Conservation (phyloP, 2,888 invertebrate species). For the Orthosia gothica region DNA sequence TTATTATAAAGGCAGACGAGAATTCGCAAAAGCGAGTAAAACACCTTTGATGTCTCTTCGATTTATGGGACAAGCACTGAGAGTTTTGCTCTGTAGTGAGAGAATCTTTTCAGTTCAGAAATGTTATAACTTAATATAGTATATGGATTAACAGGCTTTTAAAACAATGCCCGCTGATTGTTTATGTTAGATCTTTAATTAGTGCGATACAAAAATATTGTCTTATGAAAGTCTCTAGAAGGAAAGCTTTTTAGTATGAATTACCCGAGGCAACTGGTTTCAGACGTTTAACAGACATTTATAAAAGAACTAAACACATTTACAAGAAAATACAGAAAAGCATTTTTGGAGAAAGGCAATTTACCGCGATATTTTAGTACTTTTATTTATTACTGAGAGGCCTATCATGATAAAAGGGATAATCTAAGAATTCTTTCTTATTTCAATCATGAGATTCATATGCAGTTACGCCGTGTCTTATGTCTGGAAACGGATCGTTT, state of each 20-base stretch:
- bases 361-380: not conserved
- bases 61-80: slow-evolving; percentile 48
- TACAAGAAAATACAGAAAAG: not conserved
- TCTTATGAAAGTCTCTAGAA: not conserved
- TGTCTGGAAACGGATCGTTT: slow-evolving; percentile 31
- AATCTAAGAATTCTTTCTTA: not conserved
- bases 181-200: not conserved
- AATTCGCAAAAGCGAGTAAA: slow-evolving; percentile 67
- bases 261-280: not conserved
- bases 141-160: not conserved
- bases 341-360: not conserved
- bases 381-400: not conserved
- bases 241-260: not conserved
- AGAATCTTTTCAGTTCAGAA: slow-evolving; percentile 31
- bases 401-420: not conserved
- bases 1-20: slow-evolving; percentile 73
- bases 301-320: not conserved
- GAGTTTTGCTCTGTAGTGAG: slow-evolving; percentile 27
- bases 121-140: slow-evolving; percentile 10
- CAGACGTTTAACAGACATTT: not conserved
- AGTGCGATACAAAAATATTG: slow-evolving; percentile 2
- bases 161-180: slow-evolving; percentile 2
- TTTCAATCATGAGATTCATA: slow-evolving; percentile 16
- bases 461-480: slow-evolving; percentile 16
- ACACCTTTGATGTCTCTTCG: slow-evolving; percentile 61